Conservation (phyloP, 2,797 vertebrate species). For the Somateria mollissima region DNA sequence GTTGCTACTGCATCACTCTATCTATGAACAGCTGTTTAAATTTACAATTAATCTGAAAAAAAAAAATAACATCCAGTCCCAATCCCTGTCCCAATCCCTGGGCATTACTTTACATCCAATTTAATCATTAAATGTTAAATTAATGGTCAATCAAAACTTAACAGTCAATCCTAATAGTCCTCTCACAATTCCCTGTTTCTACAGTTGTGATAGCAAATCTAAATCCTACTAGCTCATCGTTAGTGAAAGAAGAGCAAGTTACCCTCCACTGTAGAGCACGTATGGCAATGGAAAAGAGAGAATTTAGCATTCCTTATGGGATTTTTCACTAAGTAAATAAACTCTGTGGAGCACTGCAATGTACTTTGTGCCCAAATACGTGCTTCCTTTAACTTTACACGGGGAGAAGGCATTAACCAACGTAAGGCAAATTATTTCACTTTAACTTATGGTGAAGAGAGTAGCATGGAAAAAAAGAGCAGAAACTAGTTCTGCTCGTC, state of each 20-base stretch:
- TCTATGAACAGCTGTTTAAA: background rate
- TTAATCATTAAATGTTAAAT: background rate
- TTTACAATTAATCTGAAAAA: background rate
- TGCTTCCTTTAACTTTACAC: background rate
- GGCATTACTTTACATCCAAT: background rate
- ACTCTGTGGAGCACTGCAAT: background rate
- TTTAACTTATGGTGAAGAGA: background rate
- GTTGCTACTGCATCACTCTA: background rate
- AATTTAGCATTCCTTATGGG: background rate
- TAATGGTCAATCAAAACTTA: conserved; percentile 15
- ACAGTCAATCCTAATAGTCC: background rate
- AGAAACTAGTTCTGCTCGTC: background rate
- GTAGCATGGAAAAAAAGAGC: background rate
- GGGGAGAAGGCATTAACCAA: background rate
- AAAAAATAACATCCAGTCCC: background rate
- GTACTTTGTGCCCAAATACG: background rate
- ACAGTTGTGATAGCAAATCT: background rate
- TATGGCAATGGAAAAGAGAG: background rate
- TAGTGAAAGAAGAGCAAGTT: background rate
- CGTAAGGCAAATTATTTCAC: background rate
- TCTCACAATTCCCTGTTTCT: background rate
- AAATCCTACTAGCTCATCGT: background rate
- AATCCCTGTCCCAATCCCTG: background rate
- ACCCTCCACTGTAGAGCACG: background rate
- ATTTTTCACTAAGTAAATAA: background rate